Base-by-base conservation (phyloP, 2,888 invertebrate genomes). In the Ectemnius continuus region DNA sequence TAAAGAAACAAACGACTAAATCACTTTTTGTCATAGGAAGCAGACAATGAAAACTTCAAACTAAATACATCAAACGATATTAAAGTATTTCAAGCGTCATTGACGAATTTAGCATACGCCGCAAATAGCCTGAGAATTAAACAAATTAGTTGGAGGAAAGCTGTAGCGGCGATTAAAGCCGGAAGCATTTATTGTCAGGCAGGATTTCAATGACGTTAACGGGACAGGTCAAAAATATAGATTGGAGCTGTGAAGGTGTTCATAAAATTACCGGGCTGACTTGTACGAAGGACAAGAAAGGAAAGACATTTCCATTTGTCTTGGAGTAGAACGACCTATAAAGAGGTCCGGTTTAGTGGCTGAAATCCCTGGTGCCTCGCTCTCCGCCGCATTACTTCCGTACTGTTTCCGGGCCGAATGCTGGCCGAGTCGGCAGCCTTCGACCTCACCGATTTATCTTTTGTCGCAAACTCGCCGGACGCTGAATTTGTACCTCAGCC, bases 261-360 rank as follows among this genome's bases (percentile, higher is more conserved):
- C 67, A 67, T 67, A 60, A 76, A 76, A 75, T 76, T 71, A 67
- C 75, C 52, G n/a, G 47, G 26, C 52, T 26, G 8, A 47, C 67
- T 62, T 56, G 20, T 61, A 65, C 61, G 36, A 11, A 36, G 36
- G 36, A 75, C 16, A 68, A 70, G 76, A 64, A 76, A 59, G 70
- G 61, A 70, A 61, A 46, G 71, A 52, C 65, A 71, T 76, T 71
- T 70, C 76, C 67, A 75, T 75, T 75, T 76, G 67, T 75, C 75
- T 67, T 70, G 11, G 36, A 20, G 52, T 63, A 11, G 58, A 70
- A 67, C 63, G 67, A 67, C 36, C 56, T 70, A 61, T 70, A 75
- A 65, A 70, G 67, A 75, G 67, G 61, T 61, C 46, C 52, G 64
- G 61, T 67, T 36, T 67, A 70, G 67, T 20, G 47, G 52, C 61